phyloP scores from a whole-genome alignment of 2,797 vertebrate genomes.

The Epinephelus malabaricus region DNA sequence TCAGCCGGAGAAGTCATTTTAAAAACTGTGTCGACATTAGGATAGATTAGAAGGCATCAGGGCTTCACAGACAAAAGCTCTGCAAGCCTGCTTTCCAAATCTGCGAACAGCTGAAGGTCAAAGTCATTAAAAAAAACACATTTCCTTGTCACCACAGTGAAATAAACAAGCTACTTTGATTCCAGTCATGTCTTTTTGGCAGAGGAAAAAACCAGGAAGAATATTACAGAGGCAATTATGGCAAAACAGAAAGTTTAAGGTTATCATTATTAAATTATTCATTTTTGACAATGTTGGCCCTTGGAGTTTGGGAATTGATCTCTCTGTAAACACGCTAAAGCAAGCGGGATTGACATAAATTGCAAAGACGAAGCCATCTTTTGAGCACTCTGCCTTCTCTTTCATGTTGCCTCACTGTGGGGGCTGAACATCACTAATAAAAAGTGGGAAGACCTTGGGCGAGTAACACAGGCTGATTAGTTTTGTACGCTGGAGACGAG shows the following conservation, averaged over 20 bases:
- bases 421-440: conserved; percentile 78
- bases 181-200: conserved; percentile 54
- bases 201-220: conserved; percentile 46
- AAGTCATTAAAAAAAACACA: conserved; percentile 43
- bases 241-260: conserved; percentile 76
- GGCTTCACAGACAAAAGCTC: conserved; percentile 19
- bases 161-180: conserved; percentile 72
- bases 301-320: conserved; percentile 79
- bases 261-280: conserved; percentile 79
- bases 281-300: conserved; percentile 76
- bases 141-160: conserved; percentile 40
- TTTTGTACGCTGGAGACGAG: conserved; percentile 78
- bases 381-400: conserved; percentile 60
- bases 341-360: conserved; percentile 78
- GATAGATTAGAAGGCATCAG: conserved; percentile 31
- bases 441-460: conserved; percentile 78
- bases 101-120: conserved; percentile 48
- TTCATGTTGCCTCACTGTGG: conserved; percentile 80
- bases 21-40: neutral
- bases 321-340: conserved; percentile 82
- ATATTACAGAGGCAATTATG: conserved; percentile 75
- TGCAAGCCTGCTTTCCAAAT: conserved; percentile 29
- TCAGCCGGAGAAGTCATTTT: conserved; percentile 6
- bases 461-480: conserved; percentile 81
- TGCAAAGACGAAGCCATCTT: conserved; percentile 72